Percentiles rank a stretch among this genome's conserved stretches.
Evolutionary conservation across 1,140 invertebrate genomes (phyloP).

Genomic region (Plodia interpunctella): DNA sequence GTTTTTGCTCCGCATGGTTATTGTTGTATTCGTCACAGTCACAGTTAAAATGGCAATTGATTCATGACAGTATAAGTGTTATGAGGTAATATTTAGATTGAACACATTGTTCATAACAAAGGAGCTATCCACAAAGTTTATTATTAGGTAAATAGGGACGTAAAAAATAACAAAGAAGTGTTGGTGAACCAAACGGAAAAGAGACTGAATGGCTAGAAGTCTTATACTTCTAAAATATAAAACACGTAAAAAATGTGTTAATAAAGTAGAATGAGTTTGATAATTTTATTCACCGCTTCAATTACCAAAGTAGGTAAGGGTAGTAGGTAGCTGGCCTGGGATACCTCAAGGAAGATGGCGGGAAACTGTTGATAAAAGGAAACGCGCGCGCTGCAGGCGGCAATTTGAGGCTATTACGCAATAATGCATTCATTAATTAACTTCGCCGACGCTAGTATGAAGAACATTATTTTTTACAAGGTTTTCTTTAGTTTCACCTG

Average conservation of each 20-base stretch:
- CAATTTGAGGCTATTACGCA: background rate
- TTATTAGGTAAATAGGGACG: too few species aligned
- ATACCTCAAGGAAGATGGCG: background rate
- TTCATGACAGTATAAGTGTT: background rate
- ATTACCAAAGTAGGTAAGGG: background rate
- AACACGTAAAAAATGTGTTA: background rate
- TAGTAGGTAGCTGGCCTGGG: background rate
- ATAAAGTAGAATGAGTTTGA: background rate
- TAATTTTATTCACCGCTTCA: background rate
- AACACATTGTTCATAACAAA: background rate
- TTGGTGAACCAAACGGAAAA: background rate
- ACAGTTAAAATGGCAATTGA: background rate
- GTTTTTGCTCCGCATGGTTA: background rate
- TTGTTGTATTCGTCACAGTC: background rate
- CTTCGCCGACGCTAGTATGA: too few species aligned
- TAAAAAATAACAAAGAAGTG: background rate
- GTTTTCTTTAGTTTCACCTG: too few species aligned
- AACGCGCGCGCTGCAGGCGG: background rate
- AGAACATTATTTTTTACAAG: too few species aligned
- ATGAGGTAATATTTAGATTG: background rate
- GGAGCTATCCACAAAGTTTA: too few species aligned
- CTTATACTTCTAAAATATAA: too few species aligned
- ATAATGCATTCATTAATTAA: background rate
- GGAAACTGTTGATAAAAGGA: constrained; percentile 2
- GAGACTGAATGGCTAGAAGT: too few species aligned